These are phyloP conservation scores for Betta splendens DNA, from an alignment of 2,797 vertebrate species.

Conservation along the genomic window DNA sequence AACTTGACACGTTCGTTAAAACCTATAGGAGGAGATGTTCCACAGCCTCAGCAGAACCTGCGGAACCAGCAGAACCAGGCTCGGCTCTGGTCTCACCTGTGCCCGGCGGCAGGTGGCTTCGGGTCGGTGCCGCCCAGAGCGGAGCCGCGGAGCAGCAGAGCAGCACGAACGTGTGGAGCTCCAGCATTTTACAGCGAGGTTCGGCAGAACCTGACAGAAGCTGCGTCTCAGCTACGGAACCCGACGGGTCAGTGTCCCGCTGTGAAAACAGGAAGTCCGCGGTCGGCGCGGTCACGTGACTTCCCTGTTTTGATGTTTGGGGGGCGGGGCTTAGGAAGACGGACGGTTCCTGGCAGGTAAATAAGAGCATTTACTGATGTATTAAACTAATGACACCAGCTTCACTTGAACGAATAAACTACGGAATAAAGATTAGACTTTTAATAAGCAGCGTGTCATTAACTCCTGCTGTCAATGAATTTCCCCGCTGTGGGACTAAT, in stretches of 20 bases:
- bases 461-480: no score
- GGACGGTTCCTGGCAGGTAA: no score
- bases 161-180: conserved; percentile 6
- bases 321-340: background rate
- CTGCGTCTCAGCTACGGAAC: fast-evolving
- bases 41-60: no score
- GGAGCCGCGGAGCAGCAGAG: conserved; percentile 21
- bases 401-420: no score
- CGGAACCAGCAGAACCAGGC: no score
- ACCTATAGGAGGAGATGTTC: background rate
- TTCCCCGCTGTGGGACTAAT: no score
- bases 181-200: background rate
- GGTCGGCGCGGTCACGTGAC: conserved; percentile 28
- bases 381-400: no score
- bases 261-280: conserved; percentile 48
- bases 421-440: no score
- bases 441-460: no score
- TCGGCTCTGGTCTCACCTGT: conserved; percentile 60
- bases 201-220: background rate
- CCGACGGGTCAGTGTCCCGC: fast-evolving
- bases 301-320: background rate
- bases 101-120: conserved; percentile 22
- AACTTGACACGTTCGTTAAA: no score
- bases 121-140: conserved; percentile 27
- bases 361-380: no score